phyloP scores from a whole-genome alignment of 2,888 invertebrate genomes.

The Mythimna albipuncta region DNA sequence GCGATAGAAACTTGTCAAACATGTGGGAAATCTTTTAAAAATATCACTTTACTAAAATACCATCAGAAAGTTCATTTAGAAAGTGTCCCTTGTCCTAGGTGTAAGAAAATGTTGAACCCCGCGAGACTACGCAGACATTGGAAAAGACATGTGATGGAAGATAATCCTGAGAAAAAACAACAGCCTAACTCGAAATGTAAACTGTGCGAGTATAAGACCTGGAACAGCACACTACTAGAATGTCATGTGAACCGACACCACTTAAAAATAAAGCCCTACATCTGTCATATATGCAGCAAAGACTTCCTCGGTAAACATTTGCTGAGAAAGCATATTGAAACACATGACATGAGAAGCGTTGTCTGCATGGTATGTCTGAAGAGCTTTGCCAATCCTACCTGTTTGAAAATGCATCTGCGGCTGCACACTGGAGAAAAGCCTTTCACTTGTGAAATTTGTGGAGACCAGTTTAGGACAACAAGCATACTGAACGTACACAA shows the following conservation, averaged over 20 bases:
- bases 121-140: conserved; percentile 68
- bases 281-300: conserved; percentile 69
- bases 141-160: conserved; percentile 58
- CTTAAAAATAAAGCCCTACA: conserved; percentile 69
- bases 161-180: conserved; percentile 32
- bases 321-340: conserved; percentile 68
- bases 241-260: conserved; percentile 72
- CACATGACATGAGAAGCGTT: conserved; percentile 64
- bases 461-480: conserved; percentile 71
- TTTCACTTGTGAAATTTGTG: conserved; percentile 74
- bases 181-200: conserved; percentile 54
- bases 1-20: conserved; percentile 60
- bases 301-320: conserved; percentile 70
- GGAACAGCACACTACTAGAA: conserved; percentile 64
- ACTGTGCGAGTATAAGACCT: conserved; percentile 61
- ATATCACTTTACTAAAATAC: conserved; percentile 55
- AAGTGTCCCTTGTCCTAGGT: conserved; percentile 67
- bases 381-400: conserved; percentile 72
- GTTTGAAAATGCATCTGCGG: conserved; percentile 74
- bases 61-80: conserved; percentile 69
- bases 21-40: conserved; percentile 70
- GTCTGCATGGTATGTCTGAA: conserved; percentile 69
- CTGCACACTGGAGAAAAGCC: conserved; percentile 76
- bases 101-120: conserved; percentile 65
- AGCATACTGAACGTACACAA: conserved; percentile 75